These are phyloP conservation scores for Drosophila dunni DNA, from an alignment of 1,140 invertebrate genomes.

Conservation along the genomic window DNA sequence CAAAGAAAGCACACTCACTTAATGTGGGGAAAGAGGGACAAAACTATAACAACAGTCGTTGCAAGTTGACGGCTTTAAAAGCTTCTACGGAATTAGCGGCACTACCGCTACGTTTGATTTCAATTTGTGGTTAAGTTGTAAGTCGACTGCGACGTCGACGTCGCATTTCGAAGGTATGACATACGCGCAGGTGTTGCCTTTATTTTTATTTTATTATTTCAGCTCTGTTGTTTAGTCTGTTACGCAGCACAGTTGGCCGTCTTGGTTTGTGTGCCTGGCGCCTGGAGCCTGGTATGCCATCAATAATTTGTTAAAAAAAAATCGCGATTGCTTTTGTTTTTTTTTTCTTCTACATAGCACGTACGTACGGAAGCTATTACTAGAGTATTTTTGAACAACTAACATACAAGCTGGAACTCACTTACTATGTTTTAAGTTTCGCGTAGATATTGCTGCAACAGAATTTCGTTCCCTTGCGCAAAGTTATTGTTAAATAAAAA, in stretches of 20 bases:
- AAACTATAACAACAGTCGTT: slow-evolving; percentile 38
- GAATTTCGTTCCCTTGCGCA: slow-evolving; percentile 33
- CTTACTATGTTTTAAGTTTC: slow-evolving; percentile 35
- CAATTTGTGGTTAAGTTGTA: slow-evolving; percentile 40
- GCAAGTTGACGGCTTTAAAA: slow-evolving; percentile 35
- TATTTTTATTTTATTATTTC: slow-evolving; percentile 59
- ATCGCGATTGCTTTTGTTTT: slow-evolving; percentile 45
- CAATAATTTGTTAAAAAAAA: slow-evolving; percentile 53
- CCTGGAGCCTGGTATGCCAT: slow-evolving; percentile 19
- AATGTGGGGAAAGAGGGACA: neutral
- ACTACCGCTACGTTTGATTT: slow-evolving; percentile 36
- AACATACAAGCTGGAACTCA: slow-evolving; percentile 13
- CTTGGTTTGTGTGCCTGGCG: slow-evolving; percentile 2
- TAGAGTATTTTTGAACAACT: slow-evolving; percentile 25
- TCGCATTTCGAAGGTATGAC: slow-evolving; percentile 41
- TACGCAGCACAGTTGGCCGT: slow-evolving; percentile 67
- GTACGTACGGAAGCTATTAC: slow-evolving; percentile 47
- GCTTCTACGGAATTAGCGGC: slow-evolving; percentile 30
- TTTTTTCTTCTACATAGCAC: neutral
- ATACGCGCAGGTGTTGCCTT: slow-evolving; percentile 54
- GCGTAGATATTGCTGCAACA: slow-evolving; percentile 38
- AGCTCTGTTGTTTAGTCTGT: slow-evolving; percentile 37
- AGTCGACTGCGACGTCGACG: slow-evolving; percentile 16
- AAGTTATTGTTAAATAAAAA: slow-evolving; percentile 45
- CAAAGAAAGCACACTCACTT: slow-evolving; percentile 15